phyloP scores from a whole-genome alignment of 2,797 vertebrate genomes.

The Zenarchopterus dispar region DNA sequence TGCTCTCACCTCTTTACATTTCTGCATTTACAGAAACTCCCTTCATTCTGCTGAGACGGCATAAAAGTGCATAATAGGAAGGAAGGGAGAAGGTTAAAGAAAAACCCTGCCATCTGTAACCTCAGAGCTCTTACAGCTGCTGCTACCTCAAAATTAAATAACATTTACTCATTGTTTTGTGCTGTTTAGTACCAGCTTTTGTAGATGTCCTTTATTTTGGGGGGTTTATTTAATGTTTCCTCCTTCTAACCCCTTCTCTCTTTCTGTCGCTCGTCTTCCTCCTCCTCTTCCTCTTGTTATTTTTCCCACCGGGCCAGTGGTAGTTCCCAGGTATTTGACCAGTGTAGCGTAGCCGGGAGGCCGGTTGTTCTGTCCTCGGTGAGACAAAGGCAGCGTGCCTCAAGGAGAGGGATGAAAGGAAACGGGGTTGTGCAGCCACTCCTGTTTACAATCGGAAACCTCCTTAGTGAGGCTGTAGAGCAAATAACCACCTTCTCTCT shows the following conservation, averaged over 20 bases:
- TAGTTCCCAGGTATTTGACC: slow-evolving; percentile 75
- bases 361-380: slow-evolving; percentile 66
- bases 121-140: slow-evolving; percentile 45
- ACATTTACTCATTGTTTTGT: too few relatives aligned
- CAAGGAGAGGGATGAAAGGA: slow-evolving; percentile 76
- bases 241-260: slow-evolving; percentile 35
- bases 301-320: slow-evolving; percentile 68
- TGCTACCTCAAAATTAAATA: background rate
- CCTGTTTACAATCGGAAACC: slow-evolving; percentile 81
- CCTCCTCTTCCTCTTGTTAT: slow-evolving; percentile 51
- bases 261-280: slow-evolving; percentile 34
- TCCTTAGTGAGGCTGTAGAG: slow-evolving; percentile 76
- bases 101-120: slow-evolving; percentile 38
- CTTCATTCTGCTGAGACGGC: slow-evolving; percentile 86
- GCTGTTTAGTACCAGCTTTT: slow-evolving; percentile 42
- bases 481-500: slow-evolving; percentile 75
- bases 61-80: slow-evolving; percentile 74
- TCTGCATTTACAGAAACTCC: slow-evolving; percentile 74
- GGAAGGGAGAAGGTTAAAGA: slow-evolving; percentile 50
- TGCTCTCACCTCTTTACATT: slow-evolving; percentile 63
- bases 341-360: slow-evolving; percentile 61
- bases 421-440: slow-evolving; percentile 72
- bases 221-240: slow-evolving; percentile 53
- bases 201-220: slow-evolving; percentile 18
- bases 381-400: slow-evolving; percentile 77